A percentile compares a stretch with the other conserved stretches of the same genome.
Conservation (phyloP, 1,140 invertebrate genomes). For the Rhagoletis zephyria region DNA sequence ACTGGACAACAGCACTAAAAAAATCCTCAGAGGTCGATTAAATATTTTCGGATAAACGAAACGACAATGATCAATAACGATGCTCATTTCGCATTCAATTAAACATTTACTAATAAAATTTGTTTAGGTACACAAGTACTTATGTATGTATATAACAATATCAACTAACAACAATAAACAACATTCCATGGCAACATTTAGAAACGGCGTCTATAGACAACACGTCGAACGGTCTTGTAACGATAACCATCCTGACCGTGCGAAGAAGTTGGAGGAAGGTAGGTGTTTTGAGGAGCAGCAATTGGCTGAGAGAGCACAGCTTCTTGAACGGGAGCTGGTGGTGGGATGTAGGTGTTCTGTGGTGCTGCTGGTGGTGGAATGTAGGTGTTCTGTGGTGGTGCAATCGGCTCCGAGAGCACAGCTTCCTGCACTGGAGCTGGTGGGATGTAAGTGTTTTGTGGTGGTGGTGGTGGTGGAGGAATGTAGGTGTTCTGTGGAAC, state of each 20-base stretch:
- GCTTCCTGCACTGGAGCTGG: conserved; percentile 46
- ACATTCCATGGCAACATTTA: background rate
- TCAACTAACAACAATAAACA: conserved; percentile 24
- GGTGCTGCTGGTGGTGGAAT: conserved; percentile 48
- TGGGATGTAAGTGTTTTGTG: background rate
- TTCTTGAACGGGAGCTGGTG: conserved; percentile 44
- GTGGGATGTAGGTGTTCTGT: conserved; percentile 52
- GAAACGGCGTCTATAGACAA: conserved; percentile 48
- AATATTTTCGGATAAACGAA: too few species aligned
- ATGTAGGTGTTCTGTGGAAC: background rate
- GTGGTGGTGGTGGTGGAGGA: too few species aligned
- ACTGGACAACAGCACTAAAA: too few species aligned
- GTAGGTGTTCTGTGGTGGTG: conserved; percentile 53
- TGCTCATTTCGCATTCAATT: too few species aligned
- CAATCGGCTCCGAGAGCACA: conserved; percentile 37
- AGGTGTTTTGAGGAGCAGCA: conserved; percentile 40
- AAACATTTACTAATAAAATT: background rate
- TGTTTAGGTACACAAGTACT: background rate
- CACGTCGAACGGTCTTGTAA: conserved; percentile 53
- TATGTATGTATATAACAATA: background rate
- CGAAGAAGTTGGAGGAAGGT: conserved; percentile 19
- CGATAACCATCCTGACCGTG: conserved; percentile 49
- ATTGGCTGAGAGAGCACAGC: background rate
- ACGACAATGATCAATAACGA: too few species aligned
- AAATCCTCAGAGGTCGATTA: too few species aligned